These are phyloP conservation scores for Rafetus swinhoei DNA, from an alignment of 2,113 vertebrate genomes.

Conservation along the genomic window DNA sequence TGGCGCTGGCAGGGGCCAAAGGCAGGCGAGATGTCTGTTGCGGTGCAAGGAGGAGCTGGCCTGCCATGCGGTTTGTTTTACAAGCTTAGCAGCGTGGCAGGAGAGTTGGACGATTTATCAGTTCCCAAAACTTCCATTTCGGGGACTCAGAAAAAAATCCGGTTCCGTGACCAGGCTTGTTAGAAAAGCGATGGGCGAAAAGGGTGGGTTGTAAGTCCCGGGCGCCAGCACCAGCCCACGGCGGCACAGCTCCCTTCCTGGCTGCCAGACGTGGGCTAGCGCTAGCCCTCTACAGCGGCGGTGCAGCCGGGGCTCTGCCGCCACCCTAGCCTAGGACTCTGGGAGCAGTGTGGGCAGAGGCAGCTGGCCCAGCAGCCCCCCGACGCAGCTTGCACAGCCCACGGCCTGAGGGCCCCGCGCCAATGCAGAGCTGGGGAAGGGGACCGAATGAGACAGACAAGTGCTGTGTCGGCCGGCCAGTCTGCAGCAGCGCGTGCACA, in stretches of 20 bases:
- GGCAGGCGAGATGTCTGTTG: conserved; percentile 35
- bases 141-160: neutral
- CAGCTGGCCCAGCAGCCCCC: neutral
- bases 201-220: neutral
- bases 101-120: conserved; percentile 12
- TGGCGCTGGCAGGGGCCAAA: neutral
- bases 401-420: neutral
- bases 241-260: too few species aligned
- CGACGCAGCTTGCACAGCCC: too few species aligned
- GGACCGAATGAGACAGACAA: neutral
- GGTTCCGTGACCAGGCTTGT: neutral
- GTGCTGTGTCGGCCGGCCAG: neutral
- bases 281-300: too few species aligned
- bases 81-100: conserved; percentile 3
- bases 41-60: conserved; percentile 6
- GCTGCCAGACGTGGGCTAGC: too few species aligned
- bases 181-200: neutral
- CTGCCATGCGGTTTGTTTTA: neutral
- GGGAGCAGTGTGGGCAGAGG: neutral
- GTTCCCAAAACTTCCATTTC: neutral
- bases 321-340: neutral
- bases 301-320: too few species aligned
- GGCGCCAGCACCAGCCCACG: neutral
- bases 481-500: neutral
- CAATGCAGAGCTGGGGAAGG: neutral